Base-by-base conservation (phyloP, 2,797 vertebrate species). In the Sebastes elongatus region DNA sequence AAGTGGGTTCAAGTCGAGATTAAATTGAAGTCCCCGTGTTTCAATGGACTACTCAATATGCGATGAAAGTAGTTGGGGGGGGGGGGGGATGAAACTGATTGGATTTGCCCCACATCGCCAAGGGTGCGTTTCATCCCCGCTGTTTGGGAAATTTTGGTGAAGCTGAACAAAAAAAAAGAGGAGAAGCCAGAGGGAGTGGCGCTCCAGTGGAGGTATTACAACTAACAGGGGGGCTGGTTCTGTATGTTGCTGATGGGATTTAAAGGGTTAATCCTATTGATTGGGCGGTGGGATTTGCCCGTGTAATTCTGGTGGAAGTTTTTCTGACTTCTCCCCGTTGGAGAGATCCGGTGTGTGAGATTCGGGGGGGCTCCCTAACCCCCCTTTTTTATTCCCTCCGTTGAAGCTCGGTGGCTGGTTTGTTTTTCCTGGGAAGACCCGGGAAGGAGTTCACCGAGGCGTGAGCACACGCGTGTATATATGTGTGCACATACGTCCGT, bases 251-350 rank as follows among this genome's bases (percentile, higher is more conserved):
- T 16, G 28, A 2, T 61, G 52, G 61, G 83, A 65, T 88, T 90
- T 78, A 76, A 88, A 90, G 86, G 90, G 90, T 93, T 94, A 94
- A 94, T 92, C 88, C 83, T 20, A 78, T 87, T 82, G 90, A 85
- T 89, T 73, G 73, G 53, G 22, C 18, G 16, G 62, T 56, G 66
- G 83, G 82, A 90, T 92, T 91, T 90, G 82, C 62, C 71, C 1
- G 2, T 74, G 74, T 80, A 46, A 62, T 76, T 82, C 78, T 35
- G 52, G 60, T 78, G 81, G 84, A 85, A 81, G 81, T 91, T 85
- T 84, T 70, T 76, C 78, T 68, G 72, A 77, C 63, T 80, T 78
- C 46, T 82, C 63, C 67, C 65, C 6, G 3, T 38, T 38, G 65
- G 69, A 66, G 32, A 52, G 52, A 73, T 71, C 49, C 5, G 7